Evolutionary conservation across 2,888 invertebrate genomes (phyloP), one percentile per base, ranked within the genome.

Genomic region (Phyllotreta striolata): DNA sequence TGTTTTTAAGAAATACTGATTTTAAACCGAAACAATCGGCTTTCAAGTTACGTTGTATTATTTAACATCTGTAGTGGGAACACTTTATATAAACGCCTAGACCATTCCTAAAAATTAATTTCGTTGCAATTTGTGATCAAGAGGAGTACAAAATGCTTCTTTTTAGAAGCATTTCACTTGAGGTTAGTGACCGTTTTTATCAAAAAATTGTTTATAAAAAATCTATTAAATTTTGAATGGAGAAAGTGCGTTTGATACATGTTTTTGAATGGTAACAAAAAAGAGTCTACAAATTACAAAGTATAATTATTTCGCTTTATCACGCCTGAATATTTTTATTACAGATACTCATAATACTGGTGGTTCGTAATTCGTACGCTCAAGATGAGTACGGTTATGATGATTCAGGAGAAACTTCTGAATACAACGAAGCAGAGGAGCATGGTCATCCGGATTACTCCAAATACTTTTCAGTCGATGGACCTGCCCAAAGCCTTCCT

Each of bases 1-100:
- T 70, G 74, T 75, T 77, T 75, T 75, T 76, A 74, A 77, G 77
- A 78, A 78, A 77, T 76, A 76, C 69, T 69, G 70, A 73, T 71
- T 72, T 72, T 73, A 70, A 75, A 72, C 72, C 75, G 77, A 74
- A 72, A 74, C 75, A 76, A 74, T 73, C 73, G 74, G 77, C 78
- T 78, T 79, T 79, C 77, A 72, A 72, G 73, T 73, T 71, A 71
- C 69, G 70, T 72, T 44, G 62, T 64, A 64, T 68, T 64, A 63
- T 63, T 69, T 66, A 66, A 65, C 66, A 64, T 63, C 59, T 62
- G 74, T 76, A 76, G 79, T 78, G 79, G 78, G 78, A 76, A 73
- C 68, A 61, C 69, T 67, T 69, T 77, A 78, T 80, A 79, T 79
- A 79, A 76, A 77, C 73, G 71, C 72, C 76, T 75, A 74, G 24